Conservation (phyloP, 2,113 vertebrate species). For the Scartelaos histophorus region DNA sequence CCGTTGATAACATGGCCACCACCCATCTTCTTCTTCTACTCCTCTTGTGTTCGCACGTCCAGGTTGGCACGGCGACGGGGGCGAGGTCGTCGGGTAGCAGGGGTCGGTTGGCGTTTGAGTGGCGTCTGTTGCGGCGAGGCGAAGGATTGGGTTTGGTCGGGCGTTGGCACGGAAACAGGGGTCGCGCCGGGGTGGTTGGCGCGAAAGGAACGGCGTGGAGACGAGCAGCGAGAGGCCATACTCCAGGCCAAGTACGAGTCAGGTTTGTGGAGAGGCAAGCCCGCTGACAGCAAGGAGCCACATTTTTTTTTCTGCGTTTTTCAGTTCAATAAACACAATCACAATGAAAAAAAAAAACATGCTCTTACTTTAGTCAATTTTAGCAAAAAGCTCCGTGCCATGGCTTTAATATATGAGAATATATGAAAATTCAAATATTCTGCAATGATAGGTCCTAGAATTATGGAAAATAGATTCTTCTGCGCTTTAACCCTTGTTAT, state of each 20-base stretch:
- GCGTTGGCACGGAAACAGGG: slow-evolving; percentile 62
- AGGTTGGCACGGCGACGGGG: slow-evolving; percentile 30
- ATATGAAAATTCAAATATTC: too few species aligned
- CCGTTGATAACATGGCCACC: slow-evolving; percentile 53
- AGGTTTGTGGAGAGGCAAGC: too few species aligned
- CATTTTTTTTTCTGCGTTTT: too few species aligned
- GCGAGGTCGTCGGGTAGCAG: slow-evolving; percentile 17
- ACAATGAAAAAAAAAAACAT: too few species aligned
- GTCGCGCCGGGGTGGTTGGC: not conserved
- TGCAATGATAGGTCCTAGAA: too few species aligned
- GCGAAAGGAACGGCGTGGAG: not conserved
- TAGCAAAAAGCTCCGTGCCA: too few species aligned
- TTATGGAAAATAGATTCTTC: too few species aligned
- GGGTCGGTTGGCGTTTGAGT: slow-evolving; percentile 79
- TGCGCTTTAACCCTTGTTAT: too few species aligned
- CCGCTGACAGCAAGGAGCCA: too few species aligned
- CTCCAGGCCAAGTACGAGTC: not conserved
- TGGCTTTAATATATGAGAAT: too few species aligned
- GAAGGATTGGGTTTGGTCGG: slow-evolving; percentile 70
- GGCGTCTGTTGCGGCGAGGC: slow-evolving; percentile 91
- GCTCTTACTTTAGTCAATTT: too few species aligned
- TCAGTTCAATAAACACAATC: too few species aligned
- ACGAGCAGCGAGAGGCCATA: not conserved
- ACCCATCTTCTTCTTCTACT: slow-evolving; percentile 28
- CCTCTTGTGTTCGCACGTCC: slow-evolving; percentile 69